These are phyloP conservation scores for Drosophila yakuba DNA, from an alignment of 1,140 invertebrate genomes.

Conservation along the genomic window DNA sequence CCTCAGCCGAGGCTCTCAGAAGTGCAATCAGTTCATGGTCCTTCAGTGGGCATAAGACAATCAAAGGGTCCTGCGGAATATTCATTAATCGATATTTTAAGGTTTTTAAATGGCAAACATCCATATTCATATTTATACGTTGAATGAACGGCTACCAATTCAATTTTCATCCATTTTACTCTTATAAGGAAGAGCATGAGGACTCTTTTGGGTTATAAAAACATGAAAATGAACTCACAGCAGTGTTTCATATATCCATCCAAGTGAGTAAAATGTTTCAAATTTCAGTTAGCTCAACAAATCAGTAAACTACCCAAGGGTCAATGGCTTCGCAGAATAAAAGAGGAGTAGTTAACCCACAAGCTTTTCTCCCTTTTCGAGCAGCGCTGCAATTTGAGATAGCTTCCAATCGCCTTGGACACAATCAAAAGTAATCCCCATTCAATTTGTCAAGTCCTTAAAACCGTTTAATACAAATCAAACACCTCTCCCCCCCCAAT, in stretches of 20 bases:
- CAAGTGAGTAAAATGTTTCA: too few relatives aligned
- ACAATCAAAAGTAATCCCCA: conserved; percentile 49
- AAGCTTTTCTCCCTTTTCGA: background rate
- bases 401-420: conserved; percentile 22
- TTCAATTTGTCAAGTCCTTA: conserved; percentile 42
- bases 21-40: conserved; percentile 37
- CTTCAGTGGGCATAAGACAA: conserved; percentile 18
- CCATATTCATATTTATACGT: too few relatives aligned
- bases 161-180: too few relatives aligned
- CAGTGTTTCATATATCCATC: too few relatives aligned
- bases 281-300: too few relatives aligned
- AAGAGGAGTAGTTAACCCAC: conserved; percentile 1
- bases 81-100: conserved; percentile 3
- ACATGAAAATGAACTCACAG: too few relatives aligned
- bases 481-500: background rate
- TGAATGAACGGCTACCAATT: too few relatives aligned
- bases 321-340: too few relatives aligned
- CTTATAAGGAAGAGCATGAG: too few relatives aligned
- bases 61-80: conserved; percentile 2
- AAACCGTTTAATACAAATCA: conserved; percentile 29
- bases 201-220: too few relatives aligned
- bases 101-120: background rate
- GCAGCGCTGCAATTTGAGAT: background rate
- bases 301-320: too few relatives aligned
- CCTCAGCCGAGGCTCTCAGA: conserved; percentile 13